Evolutionary conservation across 2,113 vertebrate genomes (phyloP).

Genomic region (Cardinalis cardinalis): DNA sequence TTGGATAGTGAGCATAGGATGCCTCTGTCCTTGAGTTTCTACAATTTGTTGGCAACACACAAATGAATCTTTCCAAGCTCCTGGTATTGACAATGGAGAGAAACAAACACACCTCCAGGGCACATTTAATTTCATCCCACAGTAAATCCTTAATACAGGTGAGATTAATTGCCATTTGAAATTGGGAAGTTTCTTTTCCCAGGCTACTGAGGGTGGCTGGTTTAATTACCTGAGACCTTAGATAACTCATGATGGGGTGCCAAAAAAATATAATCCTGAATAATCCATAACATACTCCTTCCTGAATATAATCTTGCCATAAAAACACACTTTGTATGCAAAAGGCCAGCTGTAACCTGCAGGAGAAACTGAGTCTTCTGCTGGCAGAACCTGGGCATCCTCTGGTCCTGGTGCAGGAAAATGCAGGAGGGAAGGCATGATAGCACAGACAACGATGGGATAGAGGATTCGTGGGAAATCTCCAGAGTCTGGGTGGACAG

Average conservation of each 20-base stretch:
- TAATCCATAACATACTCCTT: not conserved
- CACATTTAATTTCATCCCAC: not conserved
- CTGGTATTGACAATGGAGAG: not conserved
- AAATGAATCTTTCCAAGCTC: not conserved
- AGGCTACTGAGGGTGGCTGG: not conserved
- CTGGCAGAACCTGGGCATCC: not conserved
- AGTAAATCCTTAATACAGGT: not conserved
- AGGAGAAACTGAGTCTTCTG: not conserved
- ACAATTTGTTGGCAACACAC: not conserved
- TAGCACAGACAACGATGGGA: not conserved
- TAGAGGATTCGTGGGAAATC: conserved; percentile 34
- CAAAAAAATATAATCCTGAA: not conserved
- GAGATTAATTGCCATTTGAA: not conserved
- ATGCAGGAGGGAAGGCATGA: not conserved
- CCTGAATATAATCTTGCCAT: not conserved
- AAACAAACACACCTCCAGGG: not conserved
- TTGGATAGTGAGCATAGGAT: not conserved
- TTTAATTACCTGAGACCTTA: not conserved
- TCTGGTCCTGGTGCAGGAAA: not conserved
- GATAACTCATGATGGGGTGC: not conserved
- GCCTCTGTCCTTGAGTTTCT: not conserved
- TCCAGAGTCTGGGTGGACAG: conserved; percentile 14
- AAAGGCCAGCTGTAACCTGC: not conserved
- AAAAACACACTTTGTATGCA: not conserved
- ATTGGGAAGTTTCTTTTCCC: not conserved